Percentiles rank a stretch among this genome's conserved stretches.
These are phyloP conservation scores for Karalla daura DNA, from an alignment of 2,797 vertebrate species.

Conservation along the genomic window DNA sequence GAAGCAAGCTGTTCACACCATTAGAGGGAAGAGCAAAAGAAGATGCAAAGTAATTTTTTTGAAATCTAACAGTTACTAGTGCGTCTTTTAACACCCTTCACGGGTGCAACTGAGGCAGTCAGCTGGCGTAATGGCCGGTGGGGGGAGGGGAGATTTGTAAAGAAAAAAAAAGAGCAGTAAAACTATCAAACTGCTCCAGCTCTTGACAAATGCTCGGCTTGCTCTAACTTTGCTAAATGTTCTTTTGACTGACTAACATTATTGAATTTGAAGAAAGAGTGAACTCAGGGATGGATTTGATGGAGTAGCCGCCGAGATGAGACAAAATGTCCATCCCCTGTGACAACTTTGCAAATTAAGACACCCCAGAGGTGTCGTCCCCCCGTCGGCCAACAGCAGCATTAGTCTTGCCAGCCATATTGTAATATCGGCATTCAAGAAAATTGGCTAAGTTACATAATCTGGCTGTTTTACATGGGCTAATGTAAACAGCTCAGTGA, in stretches of 20 bases:
- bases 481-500: slow-evolving; percentile 53
- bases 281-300: slow-evolving; percentile 32
- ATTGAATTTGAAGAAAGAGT: slow-evolving; percentile 21
- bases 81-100: slow-evolving; percentile 54
- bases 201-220: slow-evolving; percentile 10
- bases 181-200: slow-evolving; percentile 16
- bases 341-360: slow-evolving; percentile 14
- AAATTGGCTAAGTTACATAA: slow-evolving; percentile 60
- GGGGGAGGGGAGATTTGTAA: neutral
- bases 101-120: slow-evolving; percentile 33
- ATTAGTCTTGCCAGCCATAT: slow-evolving; percentile 31
- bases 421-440: slow-evolving; percentile 45
- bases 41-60: slow-evolving; percentile 40
- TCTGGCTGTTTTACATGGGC: slow-evolving; percentile 49
- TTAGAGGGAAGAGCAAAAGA: slow-evolving; percentile 25
- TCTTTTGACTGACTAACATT: slow-evolving; percentile 29
- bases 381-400: slow-evolving; percentile 26
- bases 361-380: slow-evolving; percentile 17
- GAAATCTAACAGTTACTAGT: slow-evolving; percentile 39
- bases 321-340: slow-evolving; percentile 29
- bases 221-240: slow-evolving; percentile 34
- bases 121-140: slow-evolving; percentile 34
- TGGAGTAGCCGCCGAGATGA: slow-evolving; percentile 35
- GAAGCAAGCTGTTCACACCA: slow-evolving; percentile 64
- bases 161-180: neutral